A percentile compares a stretch with the other conserved stretches of the same genome.
Conservation (phyloP, 2,113 vertebrate species). For the Lepidothrix coronata region DNA sequence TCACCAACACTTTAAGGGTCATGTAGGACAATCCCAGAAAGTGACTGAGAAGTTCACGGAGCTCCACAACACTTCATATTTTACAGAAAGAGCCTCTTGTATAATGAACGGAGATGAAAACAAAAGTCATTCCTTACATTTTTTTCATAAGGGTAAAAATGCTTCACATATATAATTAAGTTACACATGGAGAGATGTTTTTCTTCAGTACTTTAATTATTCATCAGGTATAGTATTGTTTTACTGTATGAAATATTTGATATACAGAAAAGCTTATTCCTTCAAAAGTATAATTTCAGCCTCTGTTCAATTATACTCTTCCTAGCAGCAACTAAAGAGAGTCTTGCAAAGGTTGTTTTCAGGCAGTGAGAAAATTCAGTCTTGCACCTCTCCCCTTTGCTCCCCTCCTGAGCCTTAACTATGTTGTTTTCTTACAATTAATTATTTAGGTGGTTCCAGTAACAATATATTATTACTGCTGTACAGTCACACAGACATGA, state of each 20-base stretch:
- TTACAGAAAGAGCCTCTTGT: not conserved
- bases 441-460: conserved; percentile 67
- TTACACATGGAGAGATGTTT: not conserved
- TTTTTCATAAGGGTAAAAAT: not conserved
- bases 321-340: conserved; percentile 37
- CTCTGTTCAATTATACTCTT: conserved; percentile 41
- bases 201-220: conserved; percentile 35
- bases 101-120: not conserved
- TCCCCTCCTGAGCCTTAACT: conserved; percentile 54
- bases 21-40: not conserved
- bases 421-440: conserved; percentile 68
- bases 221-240: conserved; percentile 29
- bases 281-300: conserved; percentile 43
- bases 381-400: conserved; percentile 39
- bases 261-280: conserved; percentile 36
- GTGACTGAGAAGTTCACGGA: not conserved
- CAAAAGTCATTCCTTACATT: not conserved
- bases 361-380: conserved; percentile 52
- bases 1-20: conserved; percentile 13
- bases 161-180: conserved; percentile 3
- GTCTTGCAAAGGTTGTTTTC: conserved; percentile 22
- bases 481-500: conserved; percentile 63
- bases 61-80: not conserved
- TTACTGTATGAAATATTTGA: not conserved
- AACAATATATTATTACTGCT: conserved; percentile 70